Conservation (phyloP, 2,888 invertebrate species). For the Epirrhoe alternata region DNA sequence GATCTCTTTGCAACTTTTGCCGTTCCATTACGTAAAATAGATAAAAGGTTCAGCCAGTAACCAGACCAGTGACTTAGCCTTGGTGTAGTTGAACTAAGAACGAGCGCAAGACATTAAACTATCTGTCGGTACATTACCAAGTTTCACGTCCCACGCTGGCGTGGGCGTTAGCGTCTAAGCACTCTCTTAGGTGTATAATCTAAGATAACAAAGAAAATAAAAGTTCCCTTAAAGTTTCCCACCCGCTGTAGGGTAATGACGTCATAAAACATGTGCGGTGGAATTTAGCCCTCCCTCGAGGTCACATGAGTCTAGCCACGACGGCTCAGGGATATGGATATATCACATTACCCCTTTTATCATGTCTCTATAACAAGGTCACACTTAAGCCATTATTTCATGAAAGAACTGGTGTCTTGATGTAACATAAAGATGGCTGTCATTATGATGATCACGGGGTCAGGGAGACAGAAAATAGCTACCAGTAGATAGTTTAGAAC, state of each 20-base stretch:
- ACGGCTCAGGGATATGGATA: slow-evolving; percentile 11
- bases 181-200: slow-evolving; percentile 18
- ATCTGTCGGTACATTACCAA: slow-evolving; percentile 2
- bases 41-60: no score
- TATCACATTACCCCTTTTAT: slow-evolving; percentile 8
- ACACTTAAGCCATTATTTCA: slow-evolving; percentile 7
- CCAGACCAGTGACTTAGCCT: no score
- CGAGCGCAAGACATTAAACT: no score
- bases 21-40: no score
- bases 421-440: slow-evolving; percentile 7
- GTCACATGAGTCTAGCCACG: slow-evolving; percentile 26
- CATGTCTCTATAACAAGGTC: slow-evolving; percentile 18
- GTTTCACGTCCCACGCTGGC: background rate
- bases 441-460: slow-evolving; percentile 4
- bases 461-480: background rate
- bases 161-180: slow-evolving; percentile 10
- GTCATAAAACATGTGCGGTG: slow-evolving; percentile 38
- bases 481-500: background rate
- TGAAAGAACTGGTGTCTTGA: slow-evolving; percentile 1
- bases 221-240: slow-evolving; percentile 27
- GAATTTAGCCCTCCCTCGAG: slow-evolving; percentile 33
- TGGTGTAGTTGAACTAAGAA: no score
- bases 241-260: slow-evolving; percentile 33
- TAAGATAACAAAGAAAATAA: slow-evolving; percentile 33
- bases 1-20: no score